Evolutionary conservation across 2,888 invertebrate species (phyloP), one percentile per base, ranked within the genome.

Genomic region (Cactoblastis cactorum): DNA sequence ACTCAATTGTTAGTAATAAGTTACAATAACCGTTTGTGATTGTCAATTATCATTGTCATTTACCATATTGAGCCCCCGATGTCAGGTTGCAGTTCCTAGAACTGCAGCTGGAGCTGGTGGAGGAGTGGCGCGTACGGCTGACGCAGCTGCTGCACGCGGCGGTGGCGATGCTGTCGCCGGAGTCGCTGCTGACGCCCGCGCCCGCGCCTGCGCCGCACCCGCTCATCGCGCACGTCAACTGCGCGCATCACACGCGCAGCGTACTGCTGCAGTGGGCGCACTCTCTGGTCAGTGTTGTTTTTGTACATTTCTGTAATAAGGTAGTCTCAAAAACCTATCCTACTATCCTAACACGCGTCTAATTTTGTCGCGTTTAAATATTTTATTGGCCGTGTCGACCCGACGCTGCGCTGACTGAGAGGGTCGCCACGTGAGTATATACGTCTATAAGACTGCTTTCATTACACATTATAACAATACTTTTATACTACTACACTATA

Each of bases 91-190:
- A 96, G 73, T 98, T 98, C 82, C 85, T 98, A 18, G 95, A 96
- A 57, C 86, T 98, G 2, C 98, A 98, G 76, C 80, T 97, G 15
- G 97, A 98, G 67, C 80, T 98, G 41, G 91, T 98, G 50, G 98
- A 98, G 66, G 98, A 98, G 74, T 96, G 96, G 89, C 93, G 98
- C 24, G 92, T 97, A 11, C 92, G 98, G 45, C 89, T 98, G 45
- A 92, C 96, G 5, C 98, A 98, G 79, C 80, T 98, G 43, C 90
- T 86, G 50, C 73, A 73, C 47, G 89, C 86, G 1, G 78, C 83
- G 0, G 53, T 69, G 2, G 68, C 63, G 0, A 55, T 67, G 0
- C 63, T 86, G 15, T 55, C 64, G 0, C 67, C 73, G 3, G 77
- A 80, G 38, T 68, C 81, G 3, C 82, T 83, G 64, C 58, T 83